phyloP scores from a whole-genome alignment of 2,888 invertebrate genomes.

The Sinohyriopsis cumingii region DNA sequence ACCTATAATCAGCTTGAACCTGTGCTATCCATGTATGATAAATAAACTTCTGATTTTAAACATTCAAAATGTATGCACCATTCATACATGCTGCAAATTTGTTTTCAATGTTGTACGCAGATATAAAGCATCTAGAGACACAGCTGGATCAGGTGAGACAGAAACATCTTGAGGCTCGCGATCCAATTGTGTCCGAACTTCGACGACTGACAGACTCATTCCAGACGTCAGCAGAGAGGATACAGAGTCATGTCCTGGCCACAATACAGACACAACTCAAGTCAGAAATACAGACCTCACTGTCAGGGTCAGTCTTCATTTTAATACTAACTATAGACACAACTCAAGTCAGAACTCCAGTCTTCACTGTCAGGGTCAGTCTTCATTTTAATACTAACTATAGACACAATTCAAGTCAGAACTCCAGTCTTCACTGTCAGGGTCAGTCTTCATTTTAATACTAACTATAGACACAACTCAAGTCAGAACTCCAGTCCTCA shows the following conservation, averaged over 20 bases:
- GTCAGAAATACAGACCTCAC: slow-evolving; percentile 46
- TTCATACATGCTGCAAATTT: neutral
- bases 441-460: no score
- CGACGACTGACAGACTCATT: slow-evolving; percentile 56
- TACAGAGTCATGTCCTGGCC: slow-evolving; percentile 50
- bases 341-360: no score
- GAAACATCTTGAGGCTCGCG: slow-evolving; percentile 57
- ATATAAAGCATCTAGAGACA: slow-evolving; percentile 59
- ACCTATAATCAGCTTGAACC: no score
- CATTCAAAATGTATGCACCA: no score
- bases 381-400: no score
- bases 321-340: neutral
- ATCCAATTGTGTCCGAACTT: slow-evolving; percentile 62
- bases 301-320: slow-evolving; percentile 38
- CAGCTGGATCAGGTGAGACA: slow-evolving; percentile 61
- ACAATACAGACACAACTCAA: slow-evolving; percentile 53
- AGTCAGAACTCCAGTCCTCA: no score
- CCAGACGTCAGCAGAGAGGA: slow-evolving; percentile 49
- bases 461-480: no score
- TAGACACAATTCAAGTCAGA: no score
- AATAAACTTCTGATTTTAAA: no score
- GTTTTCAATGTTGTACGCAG: slow-evolving; percentile 33
- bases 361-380: no score
- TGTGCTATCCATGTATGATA: no score
- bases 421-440: no score